phyloP scores from a whole-genome alignment of 2,113 vertebrate species.

The Cynoglossus semilaevis region DNA sequence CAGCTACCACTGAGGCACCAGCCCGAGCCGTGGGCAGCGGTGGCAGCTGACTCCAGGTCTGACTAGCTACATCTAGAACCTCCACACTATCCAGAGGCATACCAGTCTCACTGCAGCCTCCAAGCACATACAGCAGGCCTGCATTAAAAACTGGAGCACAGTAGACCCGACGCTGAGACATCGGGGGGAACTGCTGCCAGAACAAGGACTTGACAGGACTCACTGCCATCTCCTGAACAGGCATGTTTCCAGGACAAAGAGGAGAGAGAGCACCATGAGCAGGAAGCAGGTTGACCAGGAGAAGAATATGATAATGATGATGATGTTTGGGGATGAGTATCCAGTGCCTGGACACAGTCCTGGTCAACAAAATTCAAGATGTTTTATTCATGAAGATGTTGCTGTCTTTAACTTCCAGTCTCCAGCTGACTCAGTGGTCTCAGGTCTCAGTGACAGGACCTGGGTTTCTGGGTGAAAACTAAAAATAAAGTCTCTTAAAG shows the following conservation, averaged over 20 bases:
- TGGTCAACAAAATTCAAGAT: conserved; percentile 48
- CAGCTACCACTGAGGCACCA: conserved; percentile 81
- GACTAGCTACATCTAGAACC: conserved; percentile 83
- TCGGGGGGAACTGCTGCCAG: conserved; percentile 89
- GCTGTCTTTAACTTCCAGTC: conserved; percentile 39
- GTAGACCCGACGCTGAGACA: conserved; percentile 91
- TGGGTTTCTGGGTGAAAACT: no score
- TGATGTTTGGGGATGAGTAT: conserved; percentile 1
- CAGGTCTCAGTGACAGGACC: no score
- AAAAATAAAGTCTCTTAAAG: no score
- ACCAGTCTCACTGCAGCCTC: conserved; percentile 87
- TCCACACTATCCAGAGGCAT: conserved; percentile 85
- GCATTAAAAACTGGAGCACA: conserved; percentile 85
- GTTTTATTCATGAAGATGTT: conserved; percentile 68
- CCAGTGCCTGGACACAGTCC: conserved; percentile 32
- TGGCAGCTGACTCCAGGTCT: conserved; percentile 84
- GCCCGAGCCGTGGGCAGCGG: conserved; percentile 86
- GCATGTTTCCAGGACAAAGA: conserved; percentile 70
- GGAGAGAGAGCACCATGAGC: conserved; percentile 57
- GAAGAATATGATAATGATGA: conserved; percentile 10
- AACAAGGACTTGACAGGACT: conserved; percentile 79
- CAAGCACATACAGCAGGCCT: conserved; percentile 87
- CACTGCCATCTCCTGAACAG: conserved; percentile 82
- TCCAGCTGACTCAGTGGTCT: no score
- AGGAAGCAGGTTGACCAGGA: background rate